Conservation (phyloP, 2,113 vertebrate genomes). For the Ceyx cyanopectus region DNA sequence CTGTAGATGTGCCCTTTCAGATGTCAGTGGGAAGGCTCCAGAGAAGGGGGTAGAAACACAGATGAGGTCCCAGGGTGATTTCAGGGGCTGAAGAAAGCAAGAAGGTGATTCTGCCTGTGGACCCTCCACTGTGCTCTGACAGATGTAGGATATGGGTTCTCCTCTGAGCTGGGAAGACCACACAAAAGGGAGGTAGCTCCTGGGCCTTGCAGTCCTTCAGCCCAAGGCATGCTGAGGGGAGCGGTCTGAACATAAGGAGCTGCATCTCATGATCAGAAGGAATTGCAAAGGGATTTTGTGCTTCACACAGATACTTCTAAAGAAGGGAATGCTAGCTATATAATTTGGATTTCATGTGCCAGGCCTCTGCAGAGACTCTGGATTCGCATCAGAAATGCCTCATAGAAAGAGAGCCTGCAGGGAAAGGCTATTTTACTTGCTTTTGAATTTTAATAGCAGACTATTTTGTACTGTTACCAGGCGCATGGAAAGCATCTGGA, state of each 20-base stretch:
- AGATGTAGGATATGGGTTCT: not conserved
- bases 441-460: slow-evolving; percentile 55
- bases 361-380: slow-evolving; percentile 33
- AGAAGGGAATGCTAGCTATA: not conserved
- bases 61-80: not conserved
- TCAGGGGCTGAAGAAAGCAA: not conserved
- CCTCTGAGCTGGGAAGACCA: not conserved
- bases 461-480: slow-evolving; percentile 35
- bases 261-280: not conserved
- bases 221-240: slow-evolving; percentile 9
- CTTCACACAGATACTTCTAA: slow-evolving; percentile 25
- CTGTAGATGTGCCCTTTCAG: not conserved
- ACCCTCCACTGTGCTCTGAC: not conserved
- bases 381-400: slow-evolving; percentile 61
- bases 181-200: not conserved
- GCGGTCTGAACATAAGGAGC: not conserved
- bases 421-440: slow-evolving; percentile 55
- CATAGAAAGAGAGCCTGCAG: slow-evolving; percentile 34
- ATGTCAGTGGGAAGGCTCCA: not conserved
- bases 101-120: not conserved
- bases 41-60: not conserved
- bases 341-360: slow-evolving; percentile 48
- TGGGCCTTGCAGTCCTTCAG: not conserved
- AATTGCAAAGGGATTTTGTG: slow-evolving; percentile 33
- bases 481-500: not conserved